A percentile compares a stretch with the other conserved stretches of the same genome.
These are phyloP conservation scores for Phengaris alcon DNA, from an alignment of 2,888 invertebrate genomes.

Conservation along the genomic window DNA sequence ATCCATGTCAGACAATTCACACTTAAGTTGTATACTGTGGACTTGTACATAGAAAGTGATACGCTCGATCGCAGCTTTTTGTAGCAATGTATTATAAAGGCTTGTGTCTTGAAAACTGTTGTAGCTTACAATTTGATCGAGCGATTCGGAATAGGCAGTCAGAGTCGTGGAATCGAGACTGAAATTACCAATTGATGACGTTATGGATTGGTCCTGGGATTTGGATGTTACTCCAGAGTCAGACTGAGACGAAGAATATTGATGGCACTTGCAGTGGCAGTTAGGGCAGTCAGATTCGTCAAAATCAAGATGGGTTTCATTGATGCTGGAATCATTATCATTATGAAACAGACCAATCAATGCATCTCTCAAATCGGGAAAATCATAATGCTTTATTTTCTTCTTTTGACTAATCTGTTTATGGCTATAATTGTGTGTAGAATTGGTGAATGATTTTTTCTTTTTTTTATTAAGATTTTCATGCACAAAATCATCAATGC, in stretches of 20 bases:
- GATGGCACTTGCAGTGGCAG: conserved; percentile 58
- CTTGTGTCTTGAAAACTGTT: conserved; percentile 66
- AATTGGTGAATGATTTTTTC: conserved; percentile 41
- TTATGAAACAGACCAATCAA: conserved; percentile 56
- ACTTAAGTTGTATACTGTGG: conserved; percentile 63
- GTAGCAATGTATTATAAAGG: conserved; percentile 54
- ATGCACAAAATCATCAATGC: conserved; percentile 56
- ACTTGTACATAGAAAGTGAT: conserved; percentile 71
- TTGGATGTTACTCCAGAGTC: conserved; percentile 58
- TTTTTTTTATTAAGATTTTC: conserved; percentile 46
- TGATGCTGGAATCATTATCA: conserved; percentile 39
- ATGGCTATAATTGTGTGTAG: conserved; percentile 30
- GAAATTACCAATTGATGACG: conserved; percentile 71
- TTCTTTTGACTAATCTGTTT: conserved; percentile 57
- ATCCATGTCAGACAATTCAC: conserved; percentile 46
- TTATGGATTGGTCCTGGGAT: conserved; percentile 53
- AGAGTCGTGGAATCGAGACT: conserved; percentile 61
- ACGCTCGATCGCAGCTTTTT: conserved; percentile 66
- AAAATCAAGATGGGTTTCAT: conserved; percentile 35
- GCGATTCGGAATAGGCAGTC: conserved; percentile 67
- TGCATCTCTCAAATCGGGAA: conserved; percentile 64
- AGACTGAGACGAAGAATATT: conserved; percentile 44
- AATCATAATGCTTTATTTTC: conserved; percentile 62
- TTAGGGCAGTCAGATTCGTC: conserved; percentile 42
- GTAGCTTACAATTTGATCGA: conserved; percentile 65